phyloP scores from a whole-genome alignment of 1,140 invertebrate species.

The Scaptomyza pallida region DNA sequence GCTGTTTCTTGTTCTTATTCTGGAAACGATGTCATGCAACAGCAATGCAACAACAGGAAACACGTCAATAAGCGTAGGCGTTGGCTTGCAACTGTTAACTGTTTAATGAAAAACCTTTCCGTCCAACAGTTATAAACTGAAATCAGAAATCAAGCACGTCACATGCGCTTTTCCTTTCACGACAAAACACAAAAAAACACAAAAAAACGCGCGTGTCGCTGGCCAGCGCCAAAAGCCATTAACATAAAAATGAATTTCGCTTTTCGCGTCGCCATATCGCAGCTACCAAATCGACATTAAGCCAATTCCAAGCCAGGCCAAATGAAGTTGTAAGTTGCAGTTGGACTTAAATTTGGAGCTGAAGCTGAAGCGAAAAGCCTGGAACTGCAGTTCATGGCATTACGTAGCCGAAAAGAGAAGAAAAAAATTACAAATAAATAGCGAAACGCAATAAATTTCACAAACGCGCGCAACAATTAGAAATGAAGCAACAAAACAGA shows the following conservation, averaged over 20 bases:
- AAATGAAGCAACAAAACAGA: constrained; percentile 57
- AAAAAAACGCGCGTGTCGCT: constrained; percentile 60
- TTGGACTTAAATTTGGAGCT: constrained; percentile 4
- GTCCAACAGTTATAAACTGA: not conserved
- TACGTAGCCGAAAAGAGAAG: constrained; percentile 15
- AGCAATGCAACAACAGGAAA: constrained; percentile 70
- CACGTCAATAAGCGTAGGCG: constrained; percentile 45
- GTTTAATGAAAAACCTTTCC: constrained; percentile 55
- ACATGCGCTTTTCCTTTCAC: constrained; percentile 73
- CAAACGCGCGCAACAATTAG: constrained; percentile 82
- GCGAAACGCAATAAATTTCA: constrained; percentile 81
- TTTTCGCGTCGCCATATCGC: constrained; percentile 66
- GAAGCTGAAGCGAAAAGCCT: not conserved
- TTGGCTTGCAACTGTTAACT: constrained; percentile 21
- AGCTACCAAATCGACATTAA: constrained; percentile 62
- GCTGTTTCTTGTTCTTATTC: constrained; percentile 18
- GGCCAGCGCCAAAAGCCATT: constrained; percentile 62
- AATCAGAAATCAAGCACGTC: constrained; percentile 10
- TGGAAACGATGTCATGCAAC: constrained; percentile 22
- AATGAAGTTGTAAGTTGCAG: constrained; percentile 75
- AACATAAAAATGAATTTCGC: constrained; percentile 80
- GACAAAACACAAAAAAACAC: not conserved
- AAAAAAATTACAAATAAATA: constrained; percentile 7
- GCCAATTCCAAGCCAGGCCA: constrained; percentile 33
- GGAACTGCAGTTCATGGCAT: constrained; percentile 11